phyloP scores from a whole-genome alignment of 2,888 invertebrate species.

The Gymnosoma rotundatum region DNA sequence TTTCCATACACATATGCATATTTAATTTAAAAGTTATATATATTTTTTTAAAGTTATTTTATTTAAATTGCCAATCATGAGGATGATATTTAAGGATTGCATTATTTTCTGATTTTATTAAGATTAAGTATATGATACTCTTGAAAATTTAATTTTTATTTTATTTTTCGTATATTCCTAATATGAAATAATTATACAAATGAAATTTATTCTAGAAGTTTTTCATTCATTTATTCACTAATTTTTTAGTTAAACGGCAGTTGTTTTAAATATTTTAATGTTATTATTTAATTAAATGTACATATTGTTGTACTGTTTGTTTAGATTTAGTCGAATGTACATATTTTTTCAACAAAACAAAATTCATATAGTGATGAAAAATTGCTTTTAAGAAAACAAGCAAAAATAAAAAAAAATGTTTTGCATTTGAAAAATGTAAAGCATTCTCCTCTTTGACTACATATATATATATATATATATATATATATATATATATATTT shows the following conservation, averaged over 20 bases:
- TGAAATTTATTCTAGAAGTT: slow-evolving; percentile 15
- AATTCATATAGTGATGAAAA: too few species aligned
- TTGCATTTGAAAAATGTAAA: neutral
- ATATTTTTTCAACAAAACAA: too few species aligned
- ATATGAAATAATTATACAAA: slow-evolving; percentile 54
- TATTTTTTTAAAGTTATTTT: neutral
- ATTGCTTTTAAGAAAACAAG: neutral
- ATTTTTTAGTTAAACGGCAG: slow-evolving; percentile 64
- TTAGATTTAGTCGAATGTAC: neutral
- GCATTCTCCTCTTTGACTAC: neutral
- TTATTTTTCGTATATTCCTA: neutral
- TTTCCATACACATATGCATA: neutral
- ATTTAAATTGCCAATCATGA: slow-evolving; percentile 18
- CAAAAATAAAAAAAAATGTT: neutral
- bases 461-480: neutral
- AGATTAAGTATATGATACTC: too few species aligned
- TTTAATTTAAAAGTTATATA: neutral
- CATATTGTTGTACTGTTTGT: slow-evolving; percentile 14
- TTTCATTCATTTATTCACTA: slow-evolving; percentile 21
- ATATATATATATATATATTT: too few species aligned
- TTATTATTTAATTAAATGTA: neutral
- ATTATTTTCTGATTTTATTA: slow-evolving; percentile 17
- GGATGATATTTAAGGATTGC: slow-evolving; percentile 51
- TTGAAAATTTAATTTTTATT: neutral
- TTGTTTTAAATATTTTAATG: slow-evolving; percentile 48